phyloP scores from a whole-genome alignment of 1,140 invertebrate genomes.

The Helicorthomorpha holstii region DNA sequence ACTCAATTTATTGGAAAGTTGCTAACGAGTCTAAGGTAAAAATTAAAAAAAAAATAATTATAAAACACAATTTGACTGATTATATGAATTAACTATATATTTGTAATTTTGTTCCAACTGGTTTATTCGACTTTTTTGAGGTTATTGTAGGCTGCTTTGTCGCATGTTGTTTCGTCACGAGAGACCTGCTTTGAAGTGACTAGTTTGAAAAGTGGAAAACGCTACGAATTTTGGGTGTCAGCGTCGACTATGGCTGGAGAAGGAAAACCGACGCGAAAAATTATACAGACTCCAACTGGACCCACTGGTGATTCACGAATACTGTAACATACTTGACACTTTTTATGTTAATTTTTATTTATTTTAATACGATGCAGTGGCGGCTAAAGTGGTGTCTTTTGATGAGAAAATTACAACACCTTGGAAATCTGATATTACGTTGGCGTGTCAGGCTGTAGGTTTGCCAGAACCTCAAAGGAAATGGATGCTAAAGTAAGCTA shows the following conservation, averaged over 20 bases:
- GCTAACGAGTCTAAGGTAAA: conserved; percentile 7
- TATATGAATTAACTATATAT: not conserved
- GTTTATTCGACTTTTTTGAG: not conserved
- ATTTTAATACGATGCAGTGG: conserved; percentile 38
- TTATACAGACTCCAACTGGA: not conserved
- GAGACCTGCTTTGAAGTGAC: not conserved
- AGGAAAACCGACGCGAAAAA: conserved; percentile 9
- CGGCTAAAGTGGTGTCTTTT: conserved; percentile 80
- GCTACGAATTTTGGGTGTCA: conserved; percentile 20
- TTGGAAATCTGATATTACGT: conserved; percentile 74
- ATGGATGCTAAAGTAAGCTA: conserved; percentile 35
- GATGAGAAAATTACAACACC: conserved; percentile 76
- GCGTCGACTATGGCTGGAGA: conserved; percentile 22
- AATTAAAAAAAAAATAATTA: not conserved
- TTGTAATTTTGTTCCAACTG: not conserved
- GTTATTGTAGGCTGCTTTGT: not conserved
- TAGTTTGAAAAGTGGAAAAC: conserved; percentile 9
- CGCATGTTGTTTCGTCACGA: not conserved
- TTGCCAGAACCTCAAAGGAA: conserved; percentile 68
- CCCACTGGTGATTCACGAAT: not conserved
- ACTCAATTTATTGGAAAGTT: conserved; percentile 19
- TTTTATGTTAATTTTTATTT: not conserved
- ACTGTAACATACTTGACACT: not conserved
- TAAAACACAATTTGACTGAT: not conserved
- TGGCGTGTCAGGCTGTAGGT: conserved; percentile 79